Evolutionary conservation across 2,797 vertebrate species (phyloP).

Genomic region (Tauraco hartlaubi): DNA sequence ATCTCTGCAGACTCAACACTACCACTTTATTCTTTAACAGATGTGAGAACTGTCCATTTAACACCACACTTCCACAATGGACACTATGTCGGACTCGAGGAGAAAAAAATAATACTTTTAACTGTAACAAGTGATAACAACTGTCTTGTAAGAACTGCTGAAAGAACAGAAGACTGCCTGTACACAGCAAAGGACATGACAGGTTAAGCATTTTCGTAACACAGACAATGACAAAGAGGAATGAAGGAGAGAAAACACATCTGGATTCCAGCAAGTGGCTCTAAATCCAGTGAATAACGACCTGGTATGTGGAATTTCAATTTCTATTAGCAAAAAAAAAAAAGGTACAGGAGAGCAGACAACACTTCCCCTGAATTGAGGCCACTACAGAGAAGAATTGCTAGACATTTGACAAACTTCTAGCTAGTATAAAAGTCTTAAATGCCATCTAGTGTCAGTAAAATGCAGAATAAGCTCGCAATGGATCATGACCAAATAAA

Average conservation of each 20-base stretch:
- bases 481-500: neutral
- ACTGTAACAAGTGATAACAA: neutral
- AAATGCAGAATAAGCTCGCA: neutral
- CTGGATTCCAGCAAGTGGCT: neutral
- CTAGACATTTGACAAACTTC: neutral
- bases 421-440: neutral
- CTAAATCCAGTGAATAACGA: neutral
- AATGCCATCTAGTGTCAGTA: neutral
- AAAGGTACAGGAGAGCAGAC: neutral
- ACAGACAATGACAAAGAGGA: fast-evolving
- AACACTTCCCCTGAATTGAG: neutral
- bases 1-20: neutral
- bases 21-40: neutral
- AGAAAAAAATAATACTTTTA: neutral
- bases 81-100: fast-evolving
- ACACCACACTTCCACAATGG: neutral
- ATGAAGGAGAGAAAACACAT: neutral
- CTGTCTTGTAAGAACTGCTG: neutral
- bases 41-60: neutral
- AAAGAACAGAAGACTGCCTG: neutral
- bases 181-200: neutral
- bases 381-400: neutral
- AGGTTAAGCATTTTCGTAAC: neutral
- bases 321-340: neutral
- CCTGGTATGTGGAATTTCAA: neutral